A percentile compares a stretch with the other conserved stretches of the same genome.
Evolutionary conservation across 2,797 vertebrate genomes (phyloP).

Genomic region (Rhincodon typus): DNA sequence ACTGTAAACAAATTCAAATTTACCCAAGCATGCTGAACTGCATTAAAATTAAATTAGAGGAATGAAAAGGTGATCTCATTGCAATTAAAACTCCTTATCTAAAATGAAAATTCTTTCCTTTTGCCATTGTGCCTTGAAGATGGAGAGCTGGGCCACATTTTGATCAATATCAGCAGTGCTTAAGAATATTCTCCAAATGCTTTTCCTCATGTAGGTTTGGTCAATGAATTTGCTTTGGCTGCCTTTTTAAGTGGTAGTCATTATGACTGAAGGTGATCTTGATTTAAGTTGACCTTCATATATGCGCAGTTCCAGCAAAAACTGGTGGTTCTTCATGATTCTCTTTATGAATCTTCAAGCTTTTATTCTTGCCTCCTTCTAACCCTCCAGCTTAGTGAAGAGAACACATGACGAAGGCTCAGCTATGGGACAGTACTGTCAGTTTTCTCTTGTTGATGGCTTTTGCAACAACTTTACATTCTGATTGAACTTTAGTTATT

Average conservation of each 20-base stretch:
- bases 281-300: too few relatives aligned
- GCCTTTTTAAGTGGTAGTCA: not conserved
- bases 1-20: conserved; percentile 7
- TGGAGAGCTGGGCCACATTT: not conserved
- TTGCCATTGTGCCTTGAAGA: not conserved
- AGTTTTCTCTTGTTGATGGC: too few relatives aligned
- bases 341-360: not conserved
- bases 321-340: not conserved
- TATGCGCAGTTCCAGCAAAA: not conserved
- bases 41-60: not conserved
- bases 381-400: not conserved
- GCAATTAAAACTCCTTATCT: not conserved
- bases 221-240: not conserved
- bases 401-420: not conserved
- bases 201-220: not conserved
- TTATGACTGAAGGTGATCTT: not conserved
- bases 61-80: not conserved
- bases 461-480: not conserved
- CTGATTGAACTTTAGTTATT: not conserved
- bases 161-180: not conserved
- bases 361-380: not conserved
- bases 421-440: too few relatives aligned
- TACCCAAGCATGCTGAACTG: conserved; percentile 19
- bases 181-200: not conserved
- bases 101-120: not conserved